These are phyloP conservation scores for Pseudomyrmex flavicornis DNA, from an alignment of 1,140 invertebrate genomes.

Conservation along the genomic window DNA sequence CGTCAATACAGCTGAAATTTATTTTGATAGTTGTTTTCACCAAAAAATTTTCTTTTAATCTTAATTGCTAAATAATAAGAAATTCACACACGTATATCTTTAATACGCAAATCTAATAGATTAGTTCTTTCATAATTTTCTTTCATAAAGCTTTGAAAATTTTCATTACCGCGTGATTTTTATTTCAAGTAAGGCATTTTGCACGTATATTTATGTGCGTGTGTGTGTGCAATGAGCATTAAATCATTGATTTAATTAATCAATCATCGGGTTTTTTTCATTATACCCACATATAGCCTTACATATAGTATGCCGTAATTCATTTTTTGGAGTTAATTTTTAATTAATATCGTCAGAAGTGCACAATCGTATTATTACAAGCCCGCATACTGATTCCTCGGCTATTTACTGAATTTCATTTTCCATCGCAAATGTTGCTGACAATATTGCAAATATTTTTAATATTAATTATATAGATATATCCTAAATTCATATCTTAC, in stretches of 20 bases:
- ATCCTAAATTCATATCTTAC: no score
- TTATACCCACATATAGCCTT: slow-evolving; percentile 1
- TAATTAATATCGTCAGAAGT: slow-evolving; percentile 41
- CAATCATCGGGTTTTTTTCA: slow-evolving; percentile 26
- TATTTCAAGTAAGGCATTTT: slow-evolving; percentile 6
- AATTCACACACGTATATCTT: no score
- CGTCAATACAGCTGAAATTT: background rate
- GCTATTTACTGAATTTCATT: slow-evolving; percentile 39
- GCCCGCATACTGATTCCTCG: slow-evolving; percentile 12
- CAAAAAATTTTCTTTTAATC: no score
- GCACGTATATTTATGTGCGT: background rate
- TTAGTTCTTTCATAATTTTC: no score
- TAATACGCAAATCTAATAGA: no score
- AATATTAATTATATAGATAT: no score
- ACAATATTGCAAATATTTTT: slow-evolving; percentile 14
- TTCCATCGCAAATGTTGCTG: slow-evolving; percentile 39
- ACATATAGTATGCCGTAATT: slow-evolving; percentile 3
- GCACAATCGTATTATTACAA: slow-evolving; percentile 44
- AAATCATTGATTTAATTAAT: slow-evolving; percentile 50
- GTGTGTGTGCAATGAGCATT: slow-evolving; percentile 19
- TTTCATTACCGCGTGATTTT: background rate
- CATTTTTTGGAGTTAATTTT: slow-evolving; percentile 20
- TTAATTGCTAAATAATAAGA: no score
- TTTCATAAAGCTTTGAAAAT: background rate
- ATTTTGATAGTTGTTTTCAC: background rate